These are phyloP conservation scores for Magallana angulata DNA, from an alignment of 1,140 invertebrate genomes.

Conservation along the genomic window DNA sequence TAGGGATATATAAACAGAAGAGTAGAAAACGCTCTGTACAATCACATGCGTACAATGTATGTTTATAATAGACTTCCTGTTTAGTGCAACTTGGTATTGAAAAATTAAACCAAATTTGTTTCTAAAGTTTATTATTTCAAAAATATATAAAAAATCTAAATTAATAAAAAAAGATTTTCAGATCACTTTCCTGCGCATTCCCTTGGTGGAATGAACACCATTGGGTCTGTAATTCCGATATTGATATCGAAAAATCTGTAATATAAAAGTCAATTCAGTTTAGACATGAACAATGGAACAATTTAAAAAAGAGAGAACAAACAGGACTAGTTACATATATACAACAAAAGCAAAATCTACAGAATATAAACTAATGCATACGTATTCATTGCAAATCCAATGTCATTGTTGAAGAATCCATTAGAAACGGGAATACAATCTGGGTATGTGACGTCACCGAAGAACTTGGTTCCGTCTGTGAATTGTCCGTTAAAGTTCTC, in stretches of 20 bases:
- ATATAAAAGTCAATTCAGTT: constrained; percentile 45
- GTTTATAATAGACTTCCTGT: too few relatives aligned
- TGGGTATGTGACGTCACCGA: constrained; percentile 61
- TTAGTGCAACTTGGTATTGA: too few relatives aligned
- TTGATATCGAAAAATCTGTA: constrained; percentile 74
- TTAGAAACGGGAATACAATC: constrained; percentile 66
- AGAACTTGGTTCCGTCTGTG: constrained; percentile 48
- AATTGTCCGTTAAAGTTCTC: constrained; percentile 62
- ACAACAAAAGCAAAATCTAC: not conserved
- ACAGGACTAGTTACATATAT: not conserved
- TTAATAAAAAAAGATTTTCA: not conserved
- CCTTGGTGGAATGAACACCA: constrained; percentile 74
- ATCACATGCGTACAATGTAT: too few relatives aligned
- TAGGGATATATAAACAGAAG: too few relatives aligned
- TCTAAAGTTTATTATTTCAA: too few relatives aligned
- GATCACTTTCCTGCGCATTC: constrained; percentile 60
- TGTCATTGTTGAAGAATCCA: constrained; percentile 54
- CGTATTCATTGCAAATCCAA: constrained; percentile 55
- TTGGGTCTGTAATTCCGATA: constrained; percentile 73
- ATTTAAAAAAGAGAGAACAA: not conserved
- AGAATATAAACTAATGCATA: constrained; percentile 44
- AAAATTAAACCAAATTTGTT: too few relatives aligned
- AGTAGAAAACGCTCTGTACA: too few relatives aligned
- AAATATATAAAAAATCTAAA: too few relatives aligned
- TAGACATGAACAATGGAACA: not conserved